phyloP scores from a whole-genome alignment of 30 jellyfish, hydroid and myxozoan genomes.

The Aurelia coerulea region DNA sequence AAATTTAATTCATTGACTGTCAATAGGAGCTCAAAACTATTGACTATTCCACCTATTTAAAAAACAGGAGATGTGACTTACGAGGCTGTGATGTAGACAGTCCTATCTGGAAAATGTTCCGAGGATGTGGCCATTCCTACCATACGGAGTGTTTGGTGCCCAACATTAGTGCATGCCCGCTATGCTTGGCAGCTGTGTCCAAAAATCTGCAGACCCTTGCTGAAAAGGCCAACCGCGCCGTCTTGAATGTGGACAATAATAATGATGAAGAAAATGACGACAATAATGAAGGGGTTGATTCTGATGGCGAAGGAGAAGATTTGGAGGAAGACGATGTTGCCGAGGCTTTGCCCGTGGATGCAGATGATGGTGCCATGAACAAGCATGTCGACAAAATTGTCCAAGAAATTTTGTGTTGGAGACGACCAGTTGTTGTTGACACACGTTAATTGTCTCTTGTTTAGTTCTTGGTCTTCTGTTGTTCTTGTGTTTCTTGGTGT shows the following conservation, averaged over 20 bases:
- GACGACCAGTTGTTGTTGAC: constrained; percentile 7
- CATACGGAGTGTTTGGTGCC: constrained; percentile 4
- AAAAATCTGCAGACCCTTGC: neutral
- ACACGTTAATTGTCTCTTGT: no score
- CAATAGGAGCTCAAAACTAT: no score
- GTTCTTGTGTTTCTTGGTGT: no score
- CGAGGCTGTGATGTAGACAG: neutral
- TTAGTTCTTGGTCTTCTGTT: no score
- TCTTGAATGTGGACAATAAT: neutral
- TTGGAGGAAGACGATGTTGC: neutral
- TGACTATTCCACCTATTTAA: no score
- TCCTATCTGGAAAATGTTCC: neutral
- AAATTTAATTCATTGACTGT: no score
- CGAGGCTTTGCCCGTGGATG: no score
- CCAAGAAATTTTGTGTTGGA: constrained; percentile 2
- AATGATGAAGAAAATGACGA: neutral
- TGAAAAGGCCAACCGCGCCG: constrained; percentile 11
- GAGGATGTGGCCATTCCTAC: neutral
- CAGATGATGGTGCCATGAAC: constrained; percentile 2
- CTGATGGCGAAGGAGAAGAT: neutral
- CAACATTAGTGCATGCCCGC: neutral
- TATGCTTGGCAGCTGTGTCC: neutral
- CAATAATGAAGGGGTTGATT: neutral
- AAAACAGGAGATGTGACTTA: no score
- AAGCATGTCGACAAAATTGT: constrained; percentile 5